Evolutionary conservation across 2,113 vertebrate species (phyloP).

Genomic region (Gasterosteus nipponicus): DNA sequence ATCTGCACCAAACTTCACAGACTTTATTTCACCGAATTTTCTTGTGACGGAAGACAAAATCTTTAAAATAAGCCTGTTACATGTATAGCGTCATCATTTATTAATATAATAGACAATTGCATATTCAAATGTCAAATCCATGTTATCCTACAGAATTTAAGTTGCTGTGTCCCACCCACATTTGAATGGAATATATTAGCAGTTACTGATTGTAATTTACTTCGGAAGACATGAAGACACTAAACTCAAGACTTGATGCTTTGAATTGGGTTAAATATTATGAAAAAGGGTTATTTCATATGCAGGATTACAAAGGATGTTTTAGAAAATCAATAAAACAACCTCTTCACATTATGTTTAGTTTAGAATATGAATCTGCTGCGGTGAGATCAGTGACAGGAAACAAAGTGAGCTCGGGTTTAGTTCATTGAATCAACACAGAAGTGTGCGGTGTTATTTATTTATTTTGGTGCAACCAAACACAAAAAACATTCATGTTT

Average conservation of each 20-base stretch:
- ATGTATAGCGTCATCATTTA: not conserved
- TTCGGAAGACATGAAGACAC: not conserved
- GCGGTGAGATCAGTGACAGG: not conserved
- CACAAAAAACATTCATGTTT: not conserved
- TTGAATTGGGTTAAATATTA: not conserved
- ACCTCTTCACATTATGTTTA: not conserved
- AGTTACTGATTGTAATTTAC: not conserved
- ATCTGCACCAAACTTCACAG: not conserved
- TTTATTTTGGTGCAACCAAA: slow-evolving; percentile 32
- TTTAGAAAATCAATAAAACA: not conserved
- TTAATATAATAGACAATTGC: not conserved
- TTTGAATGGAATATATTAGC: not conserved
- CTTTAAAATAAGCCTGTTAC: not conserved
- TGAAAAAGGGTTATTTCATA: not conserved
- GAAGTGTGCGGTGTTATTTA: slow-evolving; percentile 9
- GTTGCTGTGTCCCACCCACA: not conserved
- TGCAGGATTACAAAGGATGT: not conserved
- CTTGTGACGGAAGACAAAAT: not conserved
- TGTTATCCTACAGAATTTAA: not conserved
- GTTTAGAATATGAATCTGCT: not conserved
- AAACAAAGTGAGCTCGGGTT: not conserved
- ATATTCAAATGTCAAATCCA: not conserved
- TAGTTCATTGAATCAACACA: not conserved
- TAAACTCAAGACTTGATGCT: not conserved
- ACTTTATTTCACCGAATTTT: not conserved